Base-by-base conservation (phyloP, 1,140 invertebrate species). In the Agrypnia vestita region DNA sequence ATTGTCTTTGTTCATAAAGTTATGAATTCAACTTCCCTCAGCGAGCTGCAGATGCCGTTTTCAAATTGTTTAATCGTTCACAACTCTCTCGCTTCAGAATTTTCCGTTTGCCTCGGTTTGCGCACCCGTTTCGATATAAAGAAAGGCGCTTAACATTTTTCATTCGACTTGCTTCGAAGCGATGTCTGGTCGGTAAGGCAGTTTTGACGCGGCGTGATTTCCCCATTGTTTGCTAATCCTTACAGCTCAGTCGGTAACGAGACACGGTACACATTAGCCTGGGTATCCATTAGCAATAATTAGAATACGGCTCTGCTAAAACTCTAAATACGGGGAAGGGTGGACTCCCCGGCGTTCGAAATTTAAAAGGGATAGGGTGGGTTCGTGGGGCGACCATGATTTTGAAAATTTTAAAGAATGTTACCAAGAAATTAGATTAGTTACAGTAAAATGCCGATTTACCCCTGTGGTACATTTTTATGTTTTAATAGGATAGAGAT, bases 201-300 rank as follows among this genome's bases (percentile, higher is more conserved):
- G 61, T 25, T 64, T 64, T 43, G 25, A 64, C 21, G 3, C 8
- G 11, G 61, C 12, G 61, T 64, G 61, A 64, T 64, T 64, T 64
- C 61, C 35, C 61, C n/a, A 64, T 64, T 64, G 61, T 64, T 10
- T 64, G 61, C 61, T 64, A 64, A 64, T 64, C 25, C 61, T 64
- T 35, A 35, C 61, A 12, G 61, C 61, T 64, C 61, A 64, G 61
- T 64, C 61, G 35, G 61, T 64, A 64, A 64, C 35, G 61, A 64
- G 61, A n/a, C 1, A 9, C 61, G 61, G n/a, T 43, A 43, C 35
- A 64, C 61, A 64, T 64, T 64, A 64, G 61, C 11, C 21, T 25
- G 4, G 61, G 19, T 51, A 51, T 11, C 61, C 61, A 64, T 64
- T 64, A 64, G 61, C 61, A 64, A 64, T 64, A 44, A 64, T 64